Conservation (phyloP, 2,113 vertebrate genomes). For the Connochaetes taurinus region DNA sequence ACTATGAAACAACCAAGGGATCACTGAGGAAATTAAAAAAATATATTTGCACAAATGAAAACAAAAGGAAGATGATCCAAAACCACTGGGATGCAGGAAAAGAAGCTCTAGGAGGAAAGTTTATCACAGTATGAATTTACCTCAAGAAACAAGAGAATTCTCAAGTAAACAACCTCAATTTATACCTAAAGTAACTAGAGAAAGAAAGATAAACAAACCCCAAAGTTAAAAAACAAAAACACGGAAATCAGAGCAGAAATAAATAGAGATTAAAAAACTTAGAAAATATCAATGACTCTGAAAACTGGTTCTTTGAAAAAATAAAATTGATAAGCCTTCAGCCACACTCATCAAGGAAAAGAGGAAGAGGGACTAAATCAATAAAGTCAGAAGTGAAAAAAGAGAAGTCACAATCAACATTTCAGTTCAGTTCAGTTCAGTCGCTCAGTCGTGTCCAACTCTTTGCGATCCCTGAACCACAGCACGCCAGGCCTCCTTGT, state of each 20-base stretch:
- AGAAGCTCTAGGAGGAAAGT: background rate
- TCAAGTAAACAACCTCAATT: background rate
- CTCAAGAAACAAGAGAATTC: background rate
- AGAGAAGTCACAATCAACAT: background rate
- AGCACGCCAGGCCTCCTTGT: no score
- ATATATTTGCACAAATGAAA: background rate
- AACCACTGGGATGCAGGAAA: background rate
- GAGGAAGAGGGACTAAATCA: background rate
- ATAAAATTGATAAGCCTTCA: background rate
- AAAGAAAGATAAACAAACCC: background rate
- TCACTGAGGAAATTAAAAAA: background rate
- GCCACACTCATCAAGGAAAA: background rate
- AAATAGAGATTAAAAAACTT: background rate
- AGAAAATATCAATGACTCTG: background rate
- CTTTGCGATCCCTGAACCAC: no score
- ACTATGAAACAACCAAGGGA: background rate
- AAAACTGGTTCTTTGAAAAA: background rate
- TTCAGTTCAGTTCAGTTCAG: no score
- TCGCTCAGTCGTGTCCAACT: fast-evolving
- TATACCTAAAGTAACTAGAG: background rate
- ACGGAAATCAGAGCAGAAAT: background rate
- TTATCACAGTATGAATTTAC: background rate
- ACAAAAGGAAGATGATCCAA: background rate
- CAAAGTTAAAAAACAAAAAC: background rate
- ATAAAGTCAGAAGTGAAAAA: background rate